Evolutionary conservation across 2,888 invertebrate genomes (phyloP), one percentile per base, ranked within the genome.

Genomic region (Sycophila texana): DNA sequence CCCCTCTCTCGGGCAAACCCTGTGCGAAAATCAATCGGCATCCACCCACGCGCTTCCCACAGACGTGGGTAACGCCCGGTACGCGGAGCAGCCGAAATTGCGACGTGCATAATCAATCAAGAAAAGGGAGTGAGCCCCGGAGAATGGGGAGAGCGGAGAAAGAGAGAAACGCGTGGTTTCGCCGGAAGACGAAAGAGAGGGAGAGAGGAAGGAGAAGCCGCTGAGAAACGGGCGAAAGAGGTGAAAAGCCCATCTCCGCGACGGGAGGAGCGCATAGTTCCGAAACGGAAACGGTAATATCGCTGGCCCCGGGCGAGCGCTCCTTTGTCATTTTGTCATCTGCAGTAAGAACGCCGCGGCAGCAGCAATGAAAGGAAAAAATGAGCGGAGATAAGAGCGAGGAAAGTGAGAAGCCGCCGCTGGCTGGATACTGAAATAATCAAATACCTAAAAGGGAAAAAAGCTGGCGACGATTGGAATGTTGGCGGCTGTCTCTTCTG

Each of bases 291-390:
- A 89, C 86, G 88, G 89, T 88, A 89, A 89, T 89, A 89, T 89
- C 88, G 88, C 87, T 84, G 85, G 86, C 88, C 87, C 81, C 85
- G 84, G 86, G 89, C 87, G 85, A 87, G 86, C 88, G 85, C 86
- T 86, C 89, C 86, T 87, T 89, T 89, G 89, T 89, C 89, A 89
- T 89, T 89, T 89, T 89, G 89, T 89, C 89, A 88, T 87, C 85
- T 83, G 84, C 84, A 85, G 84, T 84, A 85, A 85, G 85, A 84
- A 83, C 82, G 83, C 55, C 75, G 20, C n/a, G 14, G 10, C 68
- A 71, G 74, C 74, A 63, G 51, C 47, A 55, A 75, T 67, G 71
- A 72, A 57, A 77, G 51, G 51, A 51, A 51, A 57, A 76, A 72
- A 65, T 61, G 57, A 63, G 20, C 20, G 39, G 18, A 70, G 49